These are phyloP conservation scores for Siphamia tubifer DNA, from an alignment of 2,113 vertebrate species.

Conservation along the genomic window DNA sequence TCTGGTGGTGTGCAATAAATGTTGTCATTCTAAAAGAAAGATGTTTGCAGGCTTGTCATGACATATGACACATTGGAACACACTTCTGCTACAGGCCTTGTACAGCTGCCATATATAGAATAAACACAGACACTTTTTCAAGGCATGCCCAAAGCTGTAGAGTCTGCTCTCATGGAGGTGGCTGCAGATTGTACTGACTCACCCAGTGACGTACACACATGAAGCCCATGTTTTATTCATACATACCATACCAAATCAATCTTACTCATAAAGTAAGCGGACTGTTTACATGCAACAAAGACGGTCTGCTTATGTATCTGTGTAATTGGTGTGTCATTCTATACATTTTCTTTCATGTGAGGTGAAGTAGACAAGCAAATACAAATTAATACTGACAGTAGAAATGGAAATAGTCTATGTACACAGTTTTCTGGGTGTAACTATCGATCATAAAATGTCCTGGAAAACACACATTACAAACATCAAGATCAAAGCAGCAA, in stretches of 20 bases:
- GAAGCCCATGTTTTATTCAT: slow-evolving; percentile 32
- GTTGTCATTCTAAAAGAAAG: slow-evolving; percentile 18
- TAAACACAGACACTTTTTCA: slow-evolving; percentile 53
- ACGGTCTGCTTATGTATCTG: slow-evolving; percentile 18
- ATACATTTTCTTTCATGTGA: not conserved
- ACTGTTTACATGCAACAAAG: slow-evolving; percentile 29
- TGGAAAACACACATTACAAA: no score
- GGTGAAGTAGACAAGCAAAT: no score
- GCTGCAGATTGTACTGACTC: slow-evolving; percentile 13
- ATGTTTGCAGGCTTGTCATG: slow-evolving; percentile 43
- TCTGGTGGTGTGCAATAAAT: slow-evolving; percentile 14
- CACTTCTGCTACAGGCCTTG: slow-evolving; percentile 36
- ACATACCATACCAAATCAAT: slow-evolving; percentile 18
- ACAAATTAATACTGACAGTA: no score
- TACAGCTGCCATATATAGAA: slow-evolving; percentile 45
- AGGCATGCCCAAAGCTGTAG: slow-evolving; percentile 15
- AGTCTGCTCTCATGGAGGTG: slow-evolving; percentile 13
- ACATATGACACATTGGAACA: slow-evolving; percentile 39
- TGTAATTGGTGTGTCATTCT: slow-evolving; percentile 5
- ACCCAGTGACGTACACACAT: not conserved
- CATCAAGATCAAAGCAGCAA: no score
- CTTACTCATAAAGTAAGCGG: slow-evolving; percentile 14
- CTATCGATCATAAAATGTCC: no score
- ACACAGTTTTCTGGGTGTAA: no score
- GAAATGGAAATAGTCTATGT: no score